These are phyloP conservation scores for Cynaeus angustus DNA, from an alignment of 2,888 invertebrate species.

Conservation along the genomic window DNA sequence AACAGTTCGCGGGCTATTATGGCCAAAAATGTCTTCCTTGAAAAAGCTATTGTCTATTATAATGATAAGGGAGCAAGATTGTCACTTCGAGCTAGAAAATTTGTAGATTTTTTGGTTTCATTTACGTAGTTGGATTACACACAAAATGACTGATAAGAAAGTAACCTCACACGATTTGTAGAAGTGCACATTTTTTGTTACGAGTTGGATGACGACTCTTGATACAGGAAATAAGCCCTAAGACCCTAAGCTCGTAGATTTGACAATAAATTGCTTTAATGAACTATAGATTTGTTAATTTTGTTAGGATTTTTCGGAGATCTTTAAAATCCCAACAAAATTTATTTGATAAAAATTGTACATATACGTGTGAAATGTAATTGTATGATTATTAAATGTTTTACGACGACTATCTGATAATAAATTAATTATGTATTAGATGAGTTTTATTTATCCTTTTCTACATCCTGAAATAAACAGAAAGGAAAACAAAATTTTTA, in stretches of 20 bases:
- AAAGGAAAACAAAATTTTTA: too few relatives aligned
- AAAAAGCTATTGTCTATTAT: conserved; percentile 55
- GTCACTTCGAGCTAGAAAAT: conserved; percentile 65
- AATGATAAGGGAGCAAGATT: conserved; percentile 66
- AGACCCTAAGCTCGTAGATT: conserved; percentile 67
- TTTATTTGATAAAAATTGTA: conserved; percentile 27
- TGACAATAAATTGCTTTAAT: conserved; percentile 71
- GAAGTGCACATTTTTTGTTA: conserved; percentile 21
- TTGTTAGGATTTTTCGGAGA: conserved; percentile 26
- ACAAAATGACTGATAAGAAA: conserved; percentile 30
- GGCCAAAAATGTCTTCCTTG: conserved; percentile 71
- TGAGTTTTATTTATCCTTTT: not conserved
- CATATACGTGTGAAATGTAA: conserved; percentile 44
- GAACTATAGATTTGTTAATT: conserved; percentile 23
- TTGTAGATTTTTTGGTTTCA: conserved; percentile 14
- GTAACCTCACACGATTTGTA: conserved; percentile 44
- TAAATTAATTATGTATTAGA: conserved; percentile 49
- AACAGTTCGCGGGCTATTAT: conserved; percentile 62
- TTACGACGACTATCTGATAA: conserved; percentile 48
- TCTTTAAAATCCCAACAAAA: conserved; percentile 29
- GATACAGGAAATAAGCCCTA: conserved; percentile 32
- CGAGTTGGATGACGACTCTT: not conserved
- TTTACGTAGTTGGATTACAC: conserved; percentile 16
- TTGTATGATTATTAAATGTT: conserved; percentile 46
- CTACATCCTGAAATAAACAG: too few relatives aligned